These are phyloP conservation scores for Hafferia zeledoni DNA, from an alignment of 2,797 vertebrate genomes.

Conservation along the genomic window DNA sequence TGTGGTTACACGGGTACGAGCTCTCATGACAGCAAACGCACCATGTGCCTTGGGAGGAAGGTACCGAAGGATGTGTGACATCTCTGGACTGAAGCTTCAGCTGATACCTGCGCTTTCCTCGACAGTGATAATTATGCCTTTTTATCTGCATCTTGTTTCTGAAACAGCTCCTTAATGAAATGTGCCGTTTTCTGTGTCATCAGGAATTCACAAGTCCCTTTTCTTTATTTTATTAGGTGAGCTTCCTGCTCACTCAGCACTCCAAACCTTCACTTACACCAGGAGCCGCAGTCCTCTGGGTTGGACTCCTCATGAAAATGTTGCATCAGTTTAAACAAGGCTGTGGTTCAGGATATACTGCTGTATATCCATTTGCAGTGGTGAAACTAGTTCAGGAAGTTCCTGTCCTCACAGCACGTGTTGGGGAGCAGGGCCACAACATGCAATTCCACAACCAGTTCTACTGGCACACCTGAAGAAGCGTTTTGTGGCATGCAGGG, in stretches of 20 bases:
- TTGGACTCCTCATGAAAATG: background rate
- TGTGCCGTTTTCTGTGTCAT: background rate
- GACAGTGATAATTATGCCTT: background rate
- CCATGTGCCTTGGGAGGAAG: background rate
- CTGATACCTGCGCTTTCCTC: background rate
- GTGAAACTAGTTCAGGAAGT: constrained; percentile 19
- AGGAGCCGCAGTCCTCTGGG: background rate
- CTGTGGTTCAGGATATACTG: background rate
- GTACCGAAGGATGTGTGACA: background rate
- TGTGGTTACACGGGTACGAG: background rate
- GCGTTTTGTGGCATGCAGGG: background rate
- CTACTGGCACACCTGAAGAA: background rate
- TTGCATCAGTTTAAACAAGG: background rate
- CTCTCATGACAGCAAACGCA: background rate
- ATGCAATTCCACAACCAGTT: background rate
- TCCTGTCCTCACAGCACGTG: background rate
- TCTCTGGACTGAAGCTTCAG: background rate
- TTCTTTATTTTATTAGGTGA: background rate
- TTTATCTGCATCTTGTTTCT: background rate
- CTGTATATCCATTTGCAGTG: background rate
- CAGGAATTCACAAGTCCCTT: background rate
- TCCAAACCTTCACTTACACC: background rate
- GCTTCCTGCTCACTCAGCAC: background rate
- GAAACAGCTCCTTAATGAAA: background rate
- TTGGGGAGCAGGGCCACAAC: background rate